Conservation (phyloP, 2,113 vertebrate species). For the Saguinus imperator region DNA sequence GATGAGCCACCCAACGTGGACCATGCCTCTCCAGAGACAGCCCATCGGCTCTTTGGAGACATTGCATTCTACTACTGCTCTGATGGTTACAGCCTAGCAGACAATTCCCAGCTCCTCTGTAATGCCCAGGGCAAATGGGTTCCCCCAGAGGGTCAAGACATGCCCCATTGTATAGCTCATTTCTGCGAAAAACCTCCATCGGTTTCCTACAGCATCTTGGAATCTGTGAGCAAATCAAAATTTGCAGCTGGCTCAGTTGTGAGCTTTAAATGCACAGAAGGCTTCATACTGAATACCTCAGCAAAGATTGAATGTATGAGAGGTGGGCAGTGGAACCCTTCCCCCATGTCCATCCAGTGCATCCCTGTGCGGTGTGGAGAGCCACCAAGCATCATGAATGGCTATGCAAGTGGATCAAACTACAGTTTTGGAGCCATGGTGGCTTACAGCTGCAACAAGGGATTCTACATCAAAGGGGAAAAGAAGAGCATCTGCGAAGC, state of each 20-base stretch:
- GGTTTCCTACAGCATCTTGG: constrained; percentile 92
- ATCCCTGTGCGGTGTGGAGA: constrained; percentile 94
- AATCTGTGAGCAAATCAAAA: constrained; percentile 92
- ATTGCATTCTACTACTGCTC: constrained; percentile 94
- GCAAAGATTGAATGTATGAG: constrained; percentile 91
- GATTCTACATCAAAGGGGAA: constrained; percentile 95
- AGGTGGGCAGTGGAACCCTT: constrained; percentile 95
- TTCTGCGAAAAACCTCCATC: constrained; percentile 93
- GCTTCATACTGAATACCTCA: constrained; percentile 94
- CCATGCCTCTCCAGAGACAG: constrained; percentile 92
- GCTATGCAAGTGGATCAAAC: constrained; percentile 93
- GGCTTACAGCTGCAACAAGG: constrained; percentile 95
- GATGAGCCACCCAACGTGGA: constrained; percentile 94
- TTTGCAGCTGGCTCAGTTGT: constrained; percentile 91
- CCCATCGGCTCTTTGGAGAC: constrained; percentile 94
- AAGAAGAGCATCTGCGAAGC: constrained; percentile 96
- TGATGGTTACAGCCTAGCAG: constrained; percentile 93
- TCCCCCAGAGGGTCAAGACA: constrained; percentile 87
- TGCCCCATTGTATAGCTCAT: constrained; percentile 93
- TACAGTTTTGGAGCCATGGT: constrained; percentile 96
- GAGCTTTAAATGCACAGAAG: constrained; percentile 96
- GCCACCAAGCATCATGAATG: constrained; percentile 89
- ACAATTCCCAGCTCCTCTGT: constrained; percentile 94
- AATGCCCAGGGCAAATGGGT: constrained; percentile 94
- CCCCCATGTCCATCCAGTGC: constrained; percentile 91